Percentiles rank a stretch among this genome's conserved stretches.
These are phyloP conservation scores for Bryconaethiops microstoma DNA, from an alignment of 2,797 vertebrate species.

Conservation along the genomic window DNA sequence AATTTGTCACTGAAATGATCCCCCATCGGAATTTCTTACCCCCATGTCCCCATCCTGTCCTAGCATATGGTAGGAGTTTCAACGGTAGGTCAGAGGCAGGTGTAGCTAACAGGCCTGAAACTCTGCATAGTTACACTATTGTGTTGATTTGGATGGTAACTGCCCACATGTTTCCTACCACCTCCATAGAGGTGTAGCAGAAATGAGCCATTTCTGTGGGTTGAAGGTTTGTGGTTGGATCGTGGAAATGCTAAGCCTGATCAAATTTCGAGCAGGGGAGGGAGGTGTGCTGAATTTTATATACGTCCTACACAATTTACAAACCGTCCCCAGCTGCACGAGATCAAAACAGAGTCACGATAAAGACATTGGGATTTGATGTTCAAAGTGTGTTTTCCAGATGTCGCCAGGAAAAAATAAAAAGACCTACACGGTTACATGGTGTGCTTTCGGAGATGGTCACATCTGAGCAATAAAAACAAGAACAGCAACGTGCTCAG, in stretches of 20 bases:
- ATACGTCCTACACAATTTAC: neutral
- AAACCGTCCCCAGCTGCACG: neutral
- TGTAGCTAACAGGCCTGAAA: neutral
- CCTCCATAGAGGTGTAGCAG: neutral
- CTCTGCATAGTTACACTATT: neutral
- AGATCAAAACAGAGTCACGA: neutral
- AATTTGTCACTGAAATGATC: too few species aligned
- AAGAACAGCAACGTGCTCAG: neutral
- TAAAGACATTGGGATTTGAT: neutral
- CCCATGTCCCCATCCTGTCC: too few species aligned
- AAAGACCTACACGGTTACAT: neutral
- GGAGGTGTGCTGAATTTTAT: neutral
- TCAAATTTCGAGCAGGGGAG: neutral
- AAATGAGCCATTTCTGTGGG: neutral
- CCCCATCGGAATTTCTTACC: too few species aligned
- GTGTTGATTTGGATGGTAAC: neutral
- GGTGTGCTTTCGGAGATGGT: neutral
- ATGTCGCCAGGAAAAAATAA: neutral
- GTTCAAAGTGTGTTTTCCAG: neutral
- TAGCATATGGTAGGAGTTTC: too few species aligned
- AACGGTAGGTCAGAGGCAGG: neutral
- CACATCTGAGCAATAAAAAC: neutral
- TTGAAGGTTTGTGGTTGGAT: constrained; percentile 8
- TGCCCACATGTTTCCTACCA: constrained; percentile 15
- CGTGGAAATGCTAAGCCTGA: neutral